Evolutionary conservation across 2,113 vertebrate genomes (phyloP).

Genomic region (Benitochromis conjunctus): DNA sequence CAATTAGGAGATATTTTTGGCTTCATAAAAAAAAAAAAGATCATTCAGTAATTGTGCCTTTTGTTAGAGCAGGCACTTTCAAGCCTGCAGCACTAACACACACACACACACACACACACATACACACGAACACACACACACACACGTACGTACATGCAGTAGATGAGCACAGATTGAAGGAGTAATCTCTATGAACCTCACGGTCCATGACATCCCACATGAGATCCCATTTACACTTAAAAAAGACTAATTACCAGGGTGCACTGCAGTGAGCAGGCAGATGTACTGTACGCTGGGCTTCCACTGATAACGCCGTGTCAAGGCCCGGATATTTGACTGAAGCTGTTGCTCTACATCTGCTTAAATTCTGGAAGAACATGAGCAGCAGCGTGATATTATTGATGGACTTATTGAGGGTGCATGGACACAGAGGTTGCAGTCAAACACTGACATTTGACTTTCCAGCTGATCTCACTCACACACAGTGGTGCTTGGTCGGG

Average conservation of each 20-base stretch:
- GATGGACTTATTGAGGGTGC: neutral
- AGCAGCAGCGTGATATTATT: neutral
- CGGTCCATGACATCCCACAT: constrained; percentile 23
- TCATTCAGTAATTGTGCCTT: constrained; percentile 10
- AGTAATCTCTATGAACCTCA: constrained; percentile 23
- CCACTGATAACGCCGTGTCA: neutral
- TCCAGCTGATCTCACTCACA: neutral
- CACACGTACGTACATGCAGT: neutral
- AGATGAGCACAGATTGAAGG: constrained; percentile 1
- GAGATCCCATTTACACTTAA: constrained; percentile 48
- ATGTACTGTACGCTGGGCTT: neutral
- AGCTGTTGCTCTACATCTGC: neutral
- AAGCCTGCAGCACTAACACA: neutral
- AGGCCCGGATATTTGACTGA: neutral
- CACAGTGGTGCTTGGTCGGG: neutral
- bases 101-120: neutral
- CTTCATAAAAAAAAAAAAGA: neutral
- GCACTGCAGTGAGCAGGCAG: neutral
- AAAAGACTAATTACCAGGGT: constrained; percentile 35
- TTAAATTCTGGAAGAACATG: neutral
- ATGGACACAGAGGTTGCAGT: neutral
- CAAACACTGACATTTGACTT: neutral
- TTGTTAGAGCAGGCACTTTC: constrained; percentile 17
- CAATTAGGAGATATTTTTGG: constrained; percentile 48
- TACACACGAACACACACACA: neutral